Evolutionary conservation across 2,113 vertebrate species (phyloP).

Genomic region (Pelecanus crispus): DNA sequence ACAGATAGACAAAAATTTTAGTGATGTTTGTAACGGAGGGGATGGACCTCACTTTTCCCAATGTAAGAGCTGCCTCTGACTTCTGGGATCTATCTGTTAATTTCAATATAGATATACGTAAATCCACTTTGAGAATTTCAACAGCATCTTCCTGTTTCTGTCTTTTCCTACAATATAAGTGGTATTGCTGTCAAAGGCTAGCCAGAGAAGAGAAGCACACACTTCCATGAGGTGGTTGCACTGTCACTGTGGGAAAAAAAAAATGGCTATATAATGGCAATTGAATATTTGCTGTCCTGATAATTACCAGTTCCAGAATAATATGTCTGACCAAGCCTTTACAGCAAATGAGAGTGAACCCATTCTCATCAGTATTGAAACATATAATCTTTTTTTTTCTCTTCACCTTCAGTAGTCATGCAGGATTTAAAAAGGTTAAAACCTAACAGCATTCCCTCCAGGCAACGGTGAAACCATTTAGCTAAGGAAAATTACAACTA

Average conservation of each 20-base stretch:
- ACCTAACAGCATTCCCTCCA: not conserved
- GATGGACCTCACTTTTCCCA: not conserved
- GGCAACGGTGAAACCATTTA: not conserved
- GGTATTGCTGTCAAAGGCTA: not conserved
- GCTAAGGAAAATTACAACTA: not conserved
- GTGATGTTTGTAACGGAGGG: not conserved
- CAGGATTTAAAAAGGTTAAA: not conserved
- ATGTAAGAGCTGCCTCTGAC: not conserved
- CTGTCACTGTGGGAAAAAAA: not conserved
- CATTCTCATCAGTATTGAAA: not conserved
- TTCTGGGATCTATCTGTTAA: not conserved
- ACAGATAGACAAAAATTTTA: not conserved
- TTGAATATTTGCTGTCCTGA: not conserved
- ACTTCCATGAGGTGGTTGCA: not conserved
- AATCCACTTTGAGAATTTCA: not conserved
- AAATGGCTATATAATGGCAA: not conserved
- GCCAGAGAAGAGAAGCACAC: not conserved
- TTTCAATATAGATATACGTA: not conserved
- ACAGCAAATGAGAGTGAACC: not conserved
- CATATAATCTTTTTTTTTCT: accelerated
- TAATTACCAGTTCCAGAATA: not conserved
- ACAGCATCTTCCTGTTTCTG: not conserved
- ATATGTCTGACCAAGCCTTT: not conserved
- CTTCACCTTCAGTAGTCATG: not conserved
- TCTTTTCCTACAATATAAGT: not conserved